phyloP scores from a whole-genome alignment of 2,113 vertebrate species.

The Struthio camelus region DNA sequence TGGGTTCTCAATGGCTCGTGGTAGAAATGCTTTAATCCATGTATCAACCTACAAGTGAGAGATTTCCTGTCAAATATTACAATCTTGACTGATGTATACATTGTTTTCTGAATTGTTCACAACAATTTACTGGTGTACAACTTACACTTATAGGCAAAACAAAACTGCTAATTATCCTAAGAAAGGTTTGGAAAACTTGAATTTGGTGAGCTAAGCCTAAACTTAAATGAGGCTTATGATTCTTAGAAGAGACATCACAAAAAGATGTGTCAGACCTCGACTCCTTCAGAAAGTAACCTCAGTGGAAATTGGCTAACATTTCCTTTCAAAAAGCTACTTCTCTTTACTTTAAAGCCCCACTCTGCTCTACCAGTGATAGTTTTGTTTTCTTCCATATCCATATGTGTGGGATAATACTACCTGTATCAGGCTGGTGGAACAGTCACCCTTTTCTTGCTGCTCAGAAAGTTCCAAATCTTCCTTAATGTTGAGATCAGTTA shows the following conservation, averaged over 20 bases:
- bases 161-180: not conserved
- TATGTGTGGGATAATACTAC: not conserved
- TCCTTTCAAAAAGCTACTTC: not conserved
- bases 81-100: not conserved
- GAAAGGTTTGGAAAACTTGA: constrained; percentile 3
- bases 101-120: not conserved
- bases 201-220: not conserved
- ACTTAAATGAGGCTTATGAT: not conserved
- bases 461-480: not conserved
- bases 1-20: not conserved
- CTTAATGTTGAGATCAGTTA: not conserved
- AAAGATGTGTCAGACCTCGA: not conserved
- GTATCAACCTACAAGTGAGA: not conserved
- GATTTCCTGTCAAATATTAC: not conserved
- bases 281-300: not conserved
- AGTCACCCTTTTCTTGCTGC: not conserved
- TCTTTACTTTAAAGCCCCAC: not conserved
- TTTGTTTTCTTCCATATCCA: not conserved
- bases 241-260: not conserved
- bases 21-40: not conserved
- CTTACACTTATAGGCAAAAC: not conserved
- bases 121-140: not conserved
- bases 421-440: not conserved
- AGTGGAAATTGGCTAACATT: not conserved
- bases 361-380: not conserved